Evolutionary conservation across 2,113 vertebrate species (phyloP).

Genomic region (Thinocorus orbignyianus): DNA sequence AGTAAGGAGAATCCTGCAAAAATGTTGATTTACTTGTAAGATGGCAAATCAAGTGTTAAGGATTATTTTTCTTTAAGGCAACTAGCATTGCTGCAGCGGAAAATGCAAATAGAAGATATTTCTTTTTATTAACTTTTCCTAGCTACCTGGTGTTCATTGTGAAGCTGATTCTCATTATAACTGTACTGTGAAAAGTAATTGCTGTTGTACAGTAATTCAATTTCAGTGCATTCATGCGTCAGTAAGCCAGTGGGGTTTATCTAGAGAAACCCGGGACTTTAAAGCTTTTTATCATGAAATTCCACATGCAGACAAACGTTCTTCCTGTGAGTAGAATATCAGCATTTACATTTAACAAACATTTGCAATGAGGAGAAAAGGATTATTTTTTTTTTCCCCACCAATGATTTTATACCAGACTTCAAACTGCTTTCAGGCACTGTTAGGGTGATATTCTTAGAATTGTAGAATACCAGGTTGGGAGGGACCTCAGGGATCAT

Average conservation of each 20-base stretch:
- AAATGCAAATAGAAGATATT: slow-evolving; percentile 48
- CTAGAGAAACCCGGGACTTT: slow-evolving; percentile 79
- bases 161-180: slow-evolving; percentile 76
- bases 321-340: slow-evolving; percentile 68
- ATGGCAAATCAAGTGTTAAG: slow-evolving; percentile 49
- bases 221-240: slow-evolving; percentile 82
- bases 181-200: slow-evolving; percentile 82
- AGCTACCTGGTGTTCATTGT: slow-evolving; percentile 69
- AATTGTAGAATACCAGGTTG: background rate
- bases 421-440: slow-evolving; percentile 21
- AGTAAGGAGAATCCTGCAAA: slow-evolving; percentile 31
- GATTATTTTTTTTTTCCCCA: slow-evolving; percentile 40
- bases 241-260: slow-evolving; percentile 83
- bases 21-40: slow-evolving; percentile 27
- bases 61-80: slow-evolving; percentile 51
- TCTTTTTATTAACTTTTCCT: slow-evolving; percentile 57
- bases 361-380: slow-evolving; percentile 60
- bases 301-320: slow-evolving; percentile 79
- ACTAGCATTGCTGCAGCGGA: background rate
- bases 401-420: slow-evolving; percentile 36
- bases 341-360: slow-evolving; percentile 78
- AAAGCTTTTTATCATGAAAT: slow-evolving; percentile 86
- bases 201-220: slow-evolving; percentile 89
- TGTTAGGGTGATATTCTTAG: background rate
- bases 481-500: background rate